These are phyloP conservation scores for Empidonax traillii DNA, from an alignment of 2,113 vertebrate species.

Conservation along the genomic window DNA sequence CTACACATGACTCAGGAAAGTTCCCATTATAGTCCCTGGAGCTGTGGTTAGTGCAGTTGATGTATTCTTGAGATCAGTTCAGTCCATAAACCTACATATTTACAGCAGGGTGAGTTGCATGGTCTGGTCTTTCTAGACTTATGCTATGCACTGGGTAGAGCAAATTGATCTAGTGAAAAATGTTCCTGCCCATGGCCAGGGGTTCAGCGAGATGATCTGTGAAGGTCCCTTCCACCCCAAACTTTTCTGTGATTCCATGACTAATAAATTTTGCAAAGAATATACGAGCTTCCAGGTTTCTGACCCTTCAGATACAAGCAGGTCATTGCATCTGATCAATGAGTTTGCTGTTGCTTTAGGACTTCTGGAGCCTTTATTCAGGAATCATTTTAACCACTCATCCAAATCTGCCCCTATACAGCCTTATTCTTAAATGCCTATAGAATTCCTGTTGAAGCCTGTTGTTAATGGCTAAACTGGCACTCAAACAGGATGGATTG, in stretches of 20 bases:
- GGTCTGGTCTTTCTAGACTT: neutral
- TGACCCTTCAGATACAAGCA: neutral
- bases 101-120: neutral
- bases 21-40: neutral
- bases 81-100: neutral
- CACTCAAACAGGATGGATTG: neutral
- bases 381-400: neutral
- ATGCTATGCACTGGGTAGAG: neutral
- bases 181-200: neutral
- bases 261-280: neutral
- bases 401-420: neutral
- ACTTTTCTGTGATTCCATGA: neutral
- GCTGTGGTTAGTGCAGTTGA: neutral
- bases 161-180: neutral
- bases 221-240: neutral
- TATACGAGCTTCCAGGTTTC: neutral
- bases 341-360: neutral
- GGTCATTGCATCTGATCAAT: neutral
- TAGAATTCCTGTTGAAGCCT: neutral
- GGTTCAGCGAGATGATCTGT: neutral
- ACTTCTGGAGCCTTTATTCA: neutral
- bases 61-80: neutral
- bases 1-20: neutral
- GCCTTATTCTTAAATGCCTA: neutral
- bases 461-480: neutral